phyloP scores from a whole-genome alignment of 2,113 vertebrate genomes.

The Platysternon megacephalum region DNA sequence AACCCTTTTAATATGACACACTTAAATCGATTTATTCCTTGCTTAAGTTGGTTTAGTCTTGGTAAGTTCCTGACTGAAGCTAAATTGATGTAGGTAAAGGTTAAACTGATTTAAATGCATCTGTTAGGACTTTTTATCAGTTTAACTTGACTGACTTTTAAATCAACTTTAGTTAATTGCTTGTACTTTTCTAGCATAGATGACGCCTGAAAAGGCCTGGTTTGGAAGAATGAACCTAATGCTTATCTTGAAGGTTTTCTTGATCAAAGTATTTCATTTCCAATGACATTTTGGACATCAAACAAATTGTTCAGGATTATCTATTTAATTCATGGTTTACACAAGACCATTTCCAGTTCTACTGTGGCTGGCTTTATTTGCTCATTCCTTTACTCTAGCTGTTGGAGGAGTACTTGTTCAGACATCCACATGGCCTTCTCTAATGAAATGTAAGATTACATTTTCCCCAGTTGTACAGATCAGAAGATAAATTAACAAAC shows the following conservation, averaged over 20 bases:
- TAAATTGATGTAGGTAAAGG: background rate
- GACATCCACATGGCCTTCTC: background rate
- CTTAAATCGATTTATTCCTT: background rate
- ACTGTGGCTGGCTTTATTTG: background rate
- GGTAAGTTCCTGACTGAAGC: background rate
- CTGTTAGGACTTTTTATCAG: background rate
- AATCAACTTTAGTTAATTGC: background rate
- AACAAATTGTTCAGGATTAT: background rate
- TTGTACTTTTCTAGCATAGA: background rate
- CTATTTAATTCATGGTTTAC: background rate
- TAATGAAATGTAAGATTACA: background rate
- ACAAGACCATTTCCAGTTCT: background rate
- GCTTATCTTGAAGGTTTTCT: background rate
- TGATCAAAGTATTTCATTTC: background rate
- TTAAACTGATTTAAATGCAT: background rate
- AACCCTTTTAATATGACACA: background rate
- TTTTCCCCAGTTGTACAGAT: background rate
- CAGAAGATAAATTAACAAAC: background rate
- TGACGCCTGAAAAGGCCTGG: fast-evolving
- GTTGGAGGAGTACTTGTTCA: background rate
- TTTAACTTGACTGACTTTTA: background rate
- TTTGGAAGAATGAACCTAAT: background rate
- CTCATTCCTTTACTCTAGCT: background rate
- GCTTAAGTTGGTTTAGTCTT: background rate
- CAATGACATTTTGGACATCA: background rate